Percentiles rank a stretch among this genome's conserved stretches.
These are phyloP conservation scores for Diarsia mendica DNA, from an alignment of 2,888 invertebrate species.

Conservation along the genomic window DNA sequence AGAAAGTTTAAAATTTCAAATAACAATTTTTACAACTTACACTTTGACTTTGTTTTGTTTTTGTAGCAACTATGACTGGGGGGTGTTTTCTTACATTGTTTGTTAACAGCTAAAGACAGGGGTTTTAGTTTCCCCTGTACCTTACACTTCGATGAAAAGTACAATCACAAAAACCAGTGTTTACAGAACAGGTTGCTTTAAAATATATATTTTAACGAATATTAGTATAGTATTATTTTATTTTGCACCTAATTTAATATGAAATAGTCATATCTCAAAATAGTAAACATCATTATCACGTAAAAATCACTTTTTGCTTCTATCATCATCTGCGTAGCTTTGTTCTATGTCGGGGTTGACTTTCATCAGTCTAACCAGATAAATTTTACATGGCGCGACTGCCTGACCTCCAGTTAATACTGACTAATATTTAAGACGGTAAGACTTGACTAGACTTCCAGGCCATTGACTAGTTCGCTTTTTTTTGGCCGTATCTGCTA, in stretches of 20 bases:
- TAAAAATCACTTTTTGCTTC: background rate
- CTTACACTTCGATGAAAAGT: background rate
- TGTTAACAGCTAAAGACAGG: background rate
- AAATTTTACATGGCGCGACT: background rate
- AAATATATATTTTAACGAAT: background rate
- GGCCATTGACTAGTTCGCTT: background rate
- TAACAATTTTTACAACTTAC: constrained; percentile 15
- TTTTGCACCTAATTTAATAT: background rate
- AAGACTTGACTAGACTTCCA: background rate
- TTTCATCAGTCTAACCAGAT: background rate
- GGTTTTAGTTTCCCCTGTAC: background rate
- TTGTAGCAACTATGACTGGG: background rate
- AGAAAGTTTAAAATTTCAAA: constrained; percentile 19
- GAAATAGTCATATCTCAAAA: background rate
- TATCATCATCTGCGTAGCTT: background rate
- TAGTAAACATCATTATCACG: background rate
- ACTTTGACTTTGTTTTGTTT: constrained; percentile 12
- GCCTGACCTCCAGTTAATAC: background rate
- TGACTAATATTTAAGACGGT: background rate
- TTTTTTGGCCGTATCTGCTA: background rate
- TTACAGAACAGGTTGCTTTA: background rate
- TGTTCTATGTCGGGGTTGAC: background rate
- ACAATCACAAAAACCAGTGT: background rate
- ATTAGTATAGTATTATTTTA: background rate
- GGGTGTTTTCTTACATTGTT: constrained; percentile 15